Percentiles rank a stretch among this genome's conserved stretches.
phyloP scores from a whole-genome alignment of 2,797 vertebrate genomes.

The Molossus molossus region DNA sequence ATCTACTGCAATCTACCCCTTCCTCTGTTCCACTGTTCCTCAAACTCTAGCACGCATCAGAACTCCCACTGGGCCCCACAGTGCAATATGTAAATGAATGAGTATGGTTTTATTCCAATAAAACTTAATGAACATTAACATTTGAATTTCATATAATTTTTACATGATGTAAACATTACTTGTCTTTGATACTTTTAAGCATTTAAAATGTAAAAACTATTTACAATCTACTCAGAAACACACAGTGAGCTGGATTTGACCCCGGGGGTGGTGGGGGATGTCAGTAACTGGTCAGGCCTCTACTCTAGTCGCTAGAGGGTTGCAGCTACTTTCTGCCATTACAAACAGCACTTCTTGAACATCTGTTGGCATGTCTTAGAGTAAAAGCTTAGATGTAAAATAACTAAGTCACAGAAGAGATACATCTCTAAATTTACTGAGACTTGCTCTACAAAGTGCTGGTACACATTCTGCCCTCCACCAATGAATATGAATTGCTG shows the following conservation, averaged over 20 bases:
- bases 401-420: background rate
- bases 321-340: background rate
- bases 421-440: background rate
- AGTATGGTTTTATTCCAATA: background rate
- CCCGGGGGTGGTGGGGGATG: too few relatives aligned
- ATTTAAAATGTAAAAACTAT: conserved; percentile 27
- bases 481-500: background rate
- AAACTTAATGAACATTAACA: background rate
- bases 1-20: background rate
- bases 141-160: conserved; percentile 13
- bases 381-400: background rate
- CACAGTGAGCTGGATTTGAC: background rate
- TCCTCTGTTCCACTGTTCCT: background rate
- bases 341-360: background rate
- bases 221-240: background rate
- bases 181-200: background rate
- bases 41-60: background rate
- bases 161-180: background rate
- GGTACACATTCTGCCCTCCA: background rate
- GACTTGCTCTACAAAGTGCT: background rate
- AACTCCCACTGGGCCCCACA: fast-evolving
- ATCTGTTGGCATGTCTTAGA: background rate
- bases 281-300: background rate
- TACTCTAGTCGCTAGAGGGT: background rate
- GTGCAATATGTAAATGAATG: background rate